Evolutionary conservation across 2,113 vertebrate species (phyloP).

Genomic region (Ailuropoda melanoleuca): DNA sequence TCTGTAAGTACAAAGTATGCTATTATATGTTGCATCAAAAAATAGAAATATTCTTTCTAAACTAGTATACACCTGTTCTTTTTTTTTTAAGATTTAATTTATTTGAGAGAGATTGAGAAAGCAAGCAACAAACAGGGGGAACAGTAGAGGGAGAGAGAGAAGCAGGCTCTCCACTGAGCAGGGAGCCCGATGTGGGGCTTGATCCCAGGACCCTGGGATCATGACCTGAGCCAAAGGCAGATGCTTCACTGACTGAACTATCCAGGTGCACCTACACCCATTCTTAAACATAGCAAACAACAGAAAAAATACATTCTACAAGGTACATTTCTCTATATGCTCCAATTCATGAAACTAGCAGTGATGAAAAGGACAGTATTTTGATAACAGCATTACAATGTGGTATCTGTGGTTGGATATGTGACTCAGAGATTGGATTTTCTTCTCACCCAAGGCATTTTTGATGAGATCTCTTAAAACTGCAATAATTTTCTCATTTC

Average conservation of each 20-base stretch:
- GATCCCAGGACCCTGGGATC: too few relatives aligned
- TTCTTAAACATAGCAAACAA: not conserved
- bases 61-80: not conserved
- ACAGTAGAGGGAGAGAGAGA: too few relatives aligned
- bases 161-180: too few relatives aligned
- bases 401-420: not conserved
- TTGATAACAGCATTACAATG: not conserved
- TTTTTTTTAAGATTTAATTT: too few relatives aligned
- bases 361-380: not conserved
- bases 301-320: not conserved
- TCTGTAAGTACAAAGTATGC: not conserved
- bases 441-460: not conserved
- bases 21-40: not conserved
- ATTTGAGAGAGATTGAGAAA: too few relatives aligned
- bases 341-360: not conserved
- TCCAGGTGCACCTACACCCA: not conserved
- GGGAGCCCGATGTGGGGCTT: too few relatives aligned
- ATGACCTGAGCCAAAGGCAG: too few relatives aligned
- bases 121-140: too few relatives aligned
- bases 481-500: constrained; percentile 16
- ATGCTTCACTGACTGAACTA: too few relatives aligned
- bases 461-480: not conserved
- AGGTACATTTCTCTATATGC: not conserved
- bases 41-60: not conserved
- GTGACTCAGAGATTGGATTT: not conserved